Evolutionary conservation across 2,113 vertebrate species (phyloP).

Genomic region (Notarius quadriscutis): DNA sequence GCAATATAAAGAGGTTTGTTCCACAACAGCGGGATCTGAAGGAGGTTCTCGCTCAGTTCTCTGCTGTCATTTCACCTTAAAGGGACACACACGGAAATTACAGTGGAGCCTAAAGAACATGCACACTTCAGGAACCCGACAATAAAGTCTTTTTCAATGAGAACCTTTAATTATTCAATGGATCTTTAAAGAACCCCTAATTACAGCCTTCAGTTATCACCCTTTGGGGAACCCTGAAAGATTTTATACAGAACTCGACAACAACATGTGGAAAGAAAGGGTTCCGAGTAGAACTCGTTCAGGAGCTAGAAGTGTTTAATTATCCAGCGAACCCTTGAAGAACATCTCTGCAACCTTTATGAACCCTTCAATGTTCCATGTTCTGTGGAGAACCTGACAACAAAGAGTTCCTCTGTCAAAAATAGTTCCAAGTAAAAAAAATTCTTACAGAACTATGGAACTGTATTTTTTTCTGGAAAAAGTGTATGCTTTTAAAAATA

Average conservation of each 20-base stretch:
- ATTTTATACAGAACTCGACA: too few relatives aligned
- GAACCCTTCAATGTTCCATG: neutral
- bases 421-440: neutral
- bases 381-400: neutral
- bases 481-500: too few relatives aligned
- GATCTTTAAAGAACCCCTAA: neutral
- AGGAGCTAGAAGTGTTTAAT: neutral
- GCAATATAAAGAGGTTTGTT: conserved; percentile 52
- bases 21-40: conserved; percentile 48
- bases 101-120: neutral
- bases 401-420: neutral
- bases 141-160: neutral
- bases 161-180: neutral
- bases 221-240: neutral
- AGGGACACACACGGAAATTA: neutral
- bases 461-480: too few relatives aligned
- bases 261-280: too few relatives aligned
- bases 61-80: conserved; percentile 27
- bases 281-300: neutral
- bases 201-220: neutral
- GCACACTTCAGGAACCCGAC: neutral
- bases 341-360: neutral
- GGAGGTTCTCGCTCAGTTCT: conserved; percentile 24
- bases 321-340: neutral
- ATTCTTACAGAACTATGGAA: neutral